A percentile compares a stretch with the other conserved stretches of the same genome.
phyloP scores from a whole-genome alignment of 1,140 invertebrate genomes.

The Heliothis subflexa region DNA sequence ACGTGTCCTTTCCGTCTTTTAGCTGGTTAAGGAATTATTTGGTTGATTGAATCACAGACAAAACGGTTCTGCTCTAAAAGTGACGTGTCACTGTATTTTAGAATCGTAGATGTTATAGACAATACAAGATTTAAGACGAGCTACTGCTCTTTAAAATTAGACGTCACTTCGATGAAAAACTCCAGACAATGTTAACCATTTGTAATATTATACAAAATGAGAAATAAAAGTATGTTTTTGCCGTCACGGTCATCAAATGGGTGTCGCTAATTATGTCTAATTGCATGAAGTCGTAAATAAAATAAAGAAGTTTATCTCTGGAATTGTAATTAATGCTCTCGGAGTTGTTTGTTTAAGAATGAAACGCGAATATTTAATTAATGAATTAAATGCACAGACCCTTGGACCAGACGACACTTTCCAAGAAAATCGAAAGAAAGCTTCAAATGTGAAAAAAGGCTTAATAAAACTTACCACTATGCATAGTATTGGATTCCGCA shows the following conservation, averaged over 20 bases:
- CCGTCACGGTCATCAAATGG: neutral
- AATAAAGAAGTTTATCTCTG: neutral
- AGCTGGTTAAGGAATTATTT: slow-evolving; percentile 7
- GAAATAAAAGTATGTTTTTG: slow-evolving; percentile 6
- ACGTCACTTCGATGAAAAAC: too few species aligned
- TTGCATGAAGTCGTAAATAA: neutral
- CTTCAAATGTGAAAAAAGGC: neutral
- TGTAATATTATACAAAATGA: neutral
- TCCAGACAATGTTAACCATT: neutral
- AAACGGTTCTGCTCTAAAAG: slow-evolving; percentile 3
- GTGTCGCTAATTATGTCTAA: slow-evolving; percentile 4
- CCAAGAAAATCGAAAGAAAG: too few species aligned
- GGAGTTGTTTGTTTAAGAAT: neutral
- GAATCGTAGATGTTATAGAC: neutral
- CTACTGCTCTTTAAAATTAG: neutral
- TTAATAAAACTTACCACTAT: slow-evolving; percentile 91
- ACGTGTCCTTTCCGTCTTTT: slow-evolving; percentile 57
- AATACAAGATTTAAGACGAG: neutral
- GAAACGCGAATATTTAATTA: neutral
- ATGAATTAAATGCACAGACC: neutral
- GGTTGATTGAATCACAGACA: slow-evolving; percentile 29
- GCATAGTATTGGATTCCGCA: slow-evolving; percentile 95
- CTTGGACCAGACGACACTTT: neutral
- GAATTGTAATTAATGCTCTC: neutral
- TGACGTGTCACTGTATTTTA: slow-evolving; percentile 10